Evolutionary conservation across 2,797 vertebrate genomes (phyloP).

Genomic region (Martes flavigula): DNA sequence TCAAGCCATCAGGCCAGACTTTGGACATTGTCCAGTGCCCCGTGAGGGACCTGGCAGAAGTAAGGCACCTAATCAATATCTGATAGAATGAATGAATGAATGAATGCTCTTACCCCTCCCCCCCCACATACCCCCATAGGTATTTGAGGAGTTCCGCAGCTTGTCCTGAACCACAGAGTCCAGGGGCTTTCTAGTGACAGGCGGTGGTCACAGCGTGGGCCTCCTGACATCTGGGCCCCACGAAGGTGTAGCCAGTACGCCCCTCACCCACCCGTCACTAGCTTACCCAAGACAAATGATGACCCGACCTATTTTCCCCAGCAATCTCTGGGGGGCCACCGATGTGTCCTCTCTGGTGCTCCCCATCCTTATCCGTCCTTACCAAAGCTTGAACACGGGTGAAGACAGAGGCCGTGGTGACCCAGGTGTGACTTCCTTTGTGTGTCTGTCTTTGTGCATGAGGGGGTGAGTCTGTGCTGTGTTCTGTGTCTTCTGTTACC

Average conservation of each 20-base stretch:
- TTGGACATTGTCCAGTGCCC: background rate
- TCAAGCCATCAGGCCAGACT: background rate
- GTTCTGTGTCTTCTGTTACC: background rate
- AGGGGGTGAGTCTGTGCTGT: background rate
- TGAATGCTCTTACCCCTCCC: no score
- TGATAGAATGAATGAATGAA: background rate
- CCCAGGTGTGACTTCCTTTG: background rate
- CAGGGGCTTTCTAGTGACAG: background rate
- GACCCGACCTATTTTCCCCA: background rate
- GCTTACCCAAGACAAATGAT: background rate
- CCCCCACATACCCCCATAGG: background rate
- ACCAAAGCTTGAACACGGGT: background rate
- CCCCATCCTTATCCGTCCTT: background rate
- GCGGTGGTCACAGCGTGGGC: background rate
- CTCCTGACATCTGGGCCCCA: background rate
- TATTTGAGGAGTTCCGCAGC: background rate
- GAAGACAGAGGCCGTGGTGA: background rate
- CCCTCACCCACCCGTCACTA: background rate
- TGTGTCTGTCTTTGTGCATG: background rate
- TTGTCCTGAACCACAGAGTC: background rate
- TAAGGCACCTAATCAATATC: background rate
- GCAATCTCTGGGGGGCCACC: background rate
- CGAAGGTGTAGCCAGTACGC: background rate
- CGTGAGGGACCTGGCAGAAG: background rate
- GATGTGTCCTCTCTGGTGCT: background rate